A percentile compares a stretch with the other conserved stretches of the same genome.
phyloP scores from a whole-genome alignment of 2,113 vertebrate genomes.

The Chionis minor region DNA sequence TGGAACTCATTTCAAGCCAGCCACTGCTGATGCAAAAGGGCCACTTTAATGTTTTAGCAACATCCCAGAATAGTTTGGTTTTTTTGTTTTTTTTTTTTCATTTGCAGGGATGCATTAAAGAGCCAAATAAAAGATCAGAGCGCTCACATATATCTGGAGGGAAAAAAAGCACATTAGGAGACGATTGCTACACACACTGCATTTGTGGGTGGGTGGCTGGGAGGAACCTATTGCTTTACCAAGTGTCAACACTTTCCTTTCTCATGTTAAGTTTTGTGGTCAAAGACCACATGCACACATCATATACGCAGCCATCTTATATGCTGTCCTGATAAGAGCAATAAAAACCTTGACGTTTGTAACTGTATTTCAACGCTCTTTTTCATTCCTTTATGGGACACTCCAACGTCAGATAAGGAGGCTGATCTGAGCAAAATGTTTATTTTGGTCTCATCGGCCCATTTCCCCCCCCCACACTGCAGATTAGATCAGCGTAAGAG shows the following conservation, averaged over 20 bases:
- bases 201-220: slow-evolving; percentile 52
- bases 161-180: not conserved
- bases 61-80: not conserved
- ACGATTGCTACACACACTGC: slow-evolving; percentile 16
- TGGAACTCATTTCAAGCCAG: not conserved
- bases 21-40: not conserved
- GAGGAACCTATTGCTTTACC: slow-evolving; percentile 62
- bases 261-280: slow-evolving; percentile 65
- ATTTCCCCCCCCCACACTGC: not conserved
- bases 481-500: not conserved
- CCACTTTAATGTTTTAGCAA: not conserved
- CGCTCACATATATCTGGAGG: slow-evolving; percentile 33
- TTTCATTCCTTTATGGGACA: not conserved
- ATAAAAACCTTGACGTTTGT: not conserved
- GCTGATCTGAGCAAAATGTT: not conserved
- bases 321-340: not conserved
- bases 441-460: not conserved
- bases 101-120: slow-evolving; percentile 21
- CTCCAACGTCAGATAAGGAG: not conserved
- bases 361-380: not conserved
- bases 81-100: not conserved
- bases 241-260: slow-evolving; percentile 65
- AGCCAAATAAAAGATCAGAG: slow-evolving; percentile 55
- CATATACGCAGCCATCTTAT: not conserved
- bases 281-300: slow-evolving; percentile 43